Evolutionary conservation across 2,113 vertebrate species (phyloP), one percentile per base, ranked within the genome.

Genomic region (Melanostigma gelatinosum): DNA sequence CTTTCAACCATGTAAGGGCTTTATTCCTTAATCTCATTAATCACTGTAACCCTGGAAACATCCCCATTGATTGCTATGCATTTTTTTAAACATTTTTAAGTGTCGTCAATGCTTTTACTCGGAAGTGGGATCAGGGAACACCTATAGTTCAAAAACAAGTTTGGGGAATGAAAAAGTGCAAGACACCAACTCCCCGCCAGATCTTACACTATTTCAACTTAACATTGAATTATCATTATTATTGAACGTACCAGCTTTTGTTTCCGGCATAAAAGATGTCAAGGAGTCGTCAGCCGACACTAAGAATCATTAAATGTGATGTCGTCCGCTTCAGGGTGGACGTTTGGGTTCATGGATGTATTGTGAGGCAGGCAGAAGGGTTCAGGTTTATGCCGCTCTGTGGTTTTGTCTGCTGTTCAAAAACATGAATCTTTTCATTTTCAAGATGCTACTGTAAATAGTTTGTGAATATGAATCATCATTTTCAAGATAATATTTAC

Each of bases 61-160:
- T 86, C 34, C 48, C 55, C 62, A 76, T 76, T 80, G 83, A 89
- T 80, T 88, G 82, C 91, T 92, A 92, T 93, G 92, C 92, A 92
- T 93, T 89, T 89, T 75, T 54, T 81, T 1, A 46, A 32, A 69
- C 22, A 50, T 77, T 55, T 73, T 60, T 8, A 55, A 60, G 16
- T 63, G 55, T 63, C 7, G 27, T 65, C 65, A 29, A n/a, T 46
- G 58, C 29, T 72, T 65, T 60, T 69, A 66, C 40, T 38, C 42
- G 16, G 42, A 73, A 16, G 57, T 48, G 15, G 66, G 65, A 75
- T 71, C 76, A 63, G 65, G 54, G 74, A 73, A 84, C 84, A 74
- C 54, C 65, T 70, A 16, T 20, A 61, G 65, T 50, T 75, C 15
- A 73, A 69, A 52, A 62, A 11, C 11, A 36, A 22, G 38, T 32